Conservation (phyloP, 1,140 invertebrate species). For the Goniozus legneri region DNA sequence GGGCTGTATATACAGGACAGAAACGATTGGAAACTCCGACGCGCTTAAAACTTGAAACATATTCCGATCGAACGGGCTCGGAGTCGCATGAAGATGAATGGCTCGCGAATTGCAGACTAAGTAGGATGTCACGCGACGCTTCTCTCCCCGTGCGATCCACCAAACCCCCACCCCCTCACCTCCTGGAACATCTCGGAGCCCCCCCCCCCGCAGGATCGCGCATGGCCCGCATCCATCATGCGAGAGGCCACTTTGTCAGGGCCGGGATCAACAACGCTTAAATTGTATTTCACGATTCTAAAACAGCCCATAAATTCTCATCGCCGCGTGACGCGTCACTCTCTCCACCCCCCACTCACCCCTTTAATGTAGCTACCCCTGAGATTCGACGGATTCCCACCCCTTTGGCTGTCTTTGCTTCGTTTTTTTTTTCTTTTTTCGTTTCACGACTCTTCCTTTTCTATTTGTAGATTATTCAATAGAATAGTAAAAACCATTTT, state of each 20-base stretch:
- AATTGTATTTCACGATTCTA: conserved; percentile 22
- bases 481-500: too few species aligned
- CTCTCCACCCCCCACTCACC: conserved; percentile 7
- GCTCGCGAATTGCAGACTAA: conserved; percentile 27
- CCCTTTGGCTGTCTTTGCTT: not conserved
- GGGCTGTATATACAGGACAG: too few species aligned
- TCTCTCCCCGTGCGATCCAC: conserved; percentile 17
- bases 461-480: too few species aligned
- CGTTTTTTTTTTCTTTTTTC: not conserved
- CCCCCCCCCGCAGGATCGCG: not conserved
- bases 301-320: conserved; percentile 16
- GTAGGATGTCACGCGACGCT: conserved; percentile 29
- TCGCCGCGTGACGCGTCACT: not conserved
- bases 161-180: conserved; percentile 3
- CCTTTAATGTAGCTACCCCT: conserved; percentile 11
- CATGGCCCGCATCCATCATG: conserved; percentile 15
- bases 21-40: not conserved
- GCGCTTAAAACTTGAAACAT: not conserved
- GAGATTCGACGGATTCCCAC: not conserved
- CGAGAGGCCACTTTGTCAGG: conserved; percentile 15
- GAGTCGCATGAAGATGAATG: conserved; percentile 25
- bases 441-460: too few species aligned
- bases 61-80: conserved; percentile 14
- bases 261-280: conserved; percentile 10
- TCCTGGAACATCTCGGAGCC: conserved; percentile 5